Evolutionary conservation across 2,113 vertebrate species (phyloP).

Genomic region (Eidolon helvum): DNA sequence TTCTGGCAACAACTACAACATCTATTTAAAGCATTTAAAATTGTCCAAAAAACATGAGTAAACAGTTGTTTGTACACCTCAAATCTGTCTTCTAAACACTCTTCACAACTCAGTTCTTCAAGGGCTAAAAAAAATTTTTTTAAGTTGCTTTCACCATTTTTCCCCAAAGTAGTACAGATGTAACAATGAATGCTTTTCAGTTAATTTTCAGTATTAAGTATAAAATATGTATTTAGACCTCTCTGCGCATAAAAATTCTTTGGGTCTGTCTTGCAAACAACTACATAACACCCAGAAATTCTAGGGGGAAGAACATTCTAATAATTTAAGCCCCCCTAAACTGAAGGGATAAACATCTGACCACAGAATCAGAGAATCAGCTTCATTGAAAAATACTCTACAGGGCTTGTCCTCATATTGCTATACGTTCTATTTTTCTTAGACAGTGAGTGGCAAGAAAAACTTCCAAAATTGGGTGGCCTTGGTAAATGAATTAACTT

Average conservation of each 20-base stretch:
- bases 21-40: background rate
- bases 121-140: background rate
- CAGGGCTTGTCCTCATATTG: background rate
- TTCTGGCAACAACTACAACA: background rate
- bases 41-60: background rate
- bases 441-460: background rate
- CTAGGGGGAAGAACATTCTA: background rate
- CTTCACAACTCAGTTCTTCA: slow-evolving; percentile 7
- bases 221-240: background rate
- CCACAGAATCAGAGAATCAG: background rate
- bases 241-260: background rate
- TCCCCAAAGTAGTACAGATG: background rate
- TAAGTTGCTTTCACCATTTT: background rate
- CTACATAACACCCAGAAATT: background rate
- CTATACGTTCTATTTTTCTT: background rate
- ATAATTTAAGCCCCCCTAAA: background rate
- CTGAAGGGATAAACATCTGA: background rate
- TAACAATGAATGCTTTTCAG: background rate
- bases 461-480: background rate
- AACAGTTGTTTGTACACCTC: background rate
- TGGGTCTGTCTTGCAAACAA: background rate
- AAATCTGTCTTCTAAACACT: background rate
- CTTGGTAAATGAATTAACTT: background rate
- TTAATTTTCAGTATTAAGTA: slow-evolving; percentile 7
- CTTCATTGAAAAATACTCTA: background rate